Conservation (phyloP, 2,888 invertebrate species). For the Leptopilina drosophilae region DNA sequence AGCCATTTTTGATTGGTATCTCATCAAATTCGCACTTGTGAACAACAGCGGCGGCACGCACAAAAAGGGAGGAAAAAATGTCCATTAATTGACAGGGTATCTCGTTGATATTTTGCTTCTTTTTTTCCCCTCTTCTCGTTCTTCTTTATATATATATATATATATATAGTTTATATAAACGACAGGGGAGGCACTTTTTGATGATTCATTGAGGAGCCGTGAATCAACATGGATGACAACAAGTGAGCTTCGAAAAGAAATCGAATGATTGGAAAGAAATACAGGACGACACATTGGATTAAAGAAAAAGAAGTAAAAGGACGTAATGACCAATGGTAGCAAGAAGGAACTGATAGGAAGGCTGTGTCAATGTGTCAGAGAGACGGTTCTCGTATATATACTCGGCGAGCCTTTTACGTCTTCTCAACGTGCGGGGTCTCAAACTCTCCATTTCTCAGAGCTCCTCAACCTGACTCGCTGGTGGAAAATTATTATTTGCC, state of each 20-base stretch:
- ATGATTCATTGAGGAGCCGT: constrained; percentile 34
- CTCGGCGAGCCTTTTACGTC: constrained; percentile 69
- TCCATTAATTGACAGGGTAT: constrained; percentile 33
- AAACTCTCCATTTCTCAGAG: constrained; percentile 45
- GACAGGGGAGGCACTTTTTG: constrained; percentile 27
- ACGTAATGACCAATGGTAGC: constrained; percentile 22
- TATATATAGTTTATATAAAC: background rate
- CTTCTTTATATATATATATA: background rate
- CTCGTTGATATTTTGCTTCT: background rate
- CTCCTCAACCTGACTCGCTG: background rate
- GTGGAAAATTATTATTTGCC: too few relatives aligned
- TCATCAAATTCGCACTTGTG: constrained; percentile 33
- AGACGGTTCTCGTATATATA: constrained; percentile 54
- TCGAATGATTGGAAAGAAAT: constrained; percentile 28
- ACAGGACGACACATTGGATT: constrained; percentile 13
- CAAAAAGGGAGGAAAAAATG: constrained; percentile 12
- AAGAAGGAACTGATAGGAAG: constrained; percentile 49
- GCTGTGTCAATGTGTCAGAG: constrained; percentile 68
- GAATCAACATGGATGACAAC: constrained; percentile 31
- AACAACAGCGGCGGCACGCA: constrained; percentile 19
- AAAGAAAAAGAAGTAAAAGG: constrained; percentile 16
- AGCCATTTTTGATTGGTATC: constrained; percentile 19
- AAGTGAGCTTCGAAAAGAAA: constrained; percentile 33
- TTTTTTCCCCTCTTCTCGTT: background rate
- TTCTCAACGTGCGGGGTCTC: constrained; percentile 59